Evolutionary conservation across 2,113 vertebrate species (phyloP).

Genomic region (Oncorhynchus keta): DNA sequence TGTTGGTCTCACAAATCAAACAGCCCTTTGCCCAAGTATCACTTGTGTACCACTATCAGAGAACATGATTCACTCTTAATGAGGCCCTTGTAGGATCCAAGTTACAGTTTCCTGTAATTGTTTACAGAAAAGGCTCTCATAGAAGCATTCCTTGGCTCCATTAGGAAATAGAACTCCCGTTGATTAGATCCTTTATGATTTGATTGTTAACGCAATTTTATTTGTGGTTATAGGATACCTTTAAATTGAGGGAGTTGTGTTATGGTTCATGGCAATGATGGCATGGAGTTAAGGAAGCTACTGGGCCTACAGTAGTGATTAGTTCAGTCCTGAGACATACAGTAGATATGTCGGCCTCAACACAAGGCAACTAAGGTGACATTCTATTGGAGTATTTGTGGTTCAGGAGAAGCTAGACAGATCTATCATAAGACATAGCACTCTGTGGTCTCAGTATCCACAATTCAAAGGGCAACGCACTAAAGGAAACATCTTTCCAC

Average conservation of each 20-base stretch:
- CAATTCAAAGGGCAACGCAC: neutral
- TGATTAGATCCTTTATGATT: slow-evolving; percentile 20
- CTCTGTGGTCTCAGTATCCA: neutral
- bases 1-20: neutral
- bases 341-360: neutral
- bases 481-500: neutral
- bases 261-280: slow-evolving; percentile 18
- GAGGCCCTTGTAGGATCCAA: neutral
- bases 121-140: slow-evolving; percentile 6
- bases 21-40: slow-evolving; percentile 13
- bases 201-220: slow-evolving; percentile 9
- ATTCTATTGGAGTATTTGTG: slow-evolving; percentile 7
- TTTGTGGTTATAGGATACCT: neutral
- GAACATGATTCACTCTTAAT: slow-evolving; percentile 25
- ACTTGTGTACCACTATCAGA: slow-evolving; percentile 6
- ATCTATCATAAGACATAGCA: neutral
- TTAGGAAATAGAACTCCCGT: neutral
- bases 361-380: slow-evolving; percentile 19
- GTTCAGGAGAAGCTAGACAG: neutral
- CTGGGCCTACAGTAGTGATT: neutral
- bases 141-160: slow-evolving; percentile 19
- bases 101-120: slow-evolving; percentile 24
- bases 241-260: slow-evolving; percentile 3
- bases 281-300: neutral
- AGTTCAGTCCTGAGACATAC: too few species aligned